A percentile compares a stretch with the other conserved stretches of the same genome.
phyloP scores from a whole-genome alignment of 2,888 invertebrate genomes.

The Ecliptopera silaceata region DNA sequence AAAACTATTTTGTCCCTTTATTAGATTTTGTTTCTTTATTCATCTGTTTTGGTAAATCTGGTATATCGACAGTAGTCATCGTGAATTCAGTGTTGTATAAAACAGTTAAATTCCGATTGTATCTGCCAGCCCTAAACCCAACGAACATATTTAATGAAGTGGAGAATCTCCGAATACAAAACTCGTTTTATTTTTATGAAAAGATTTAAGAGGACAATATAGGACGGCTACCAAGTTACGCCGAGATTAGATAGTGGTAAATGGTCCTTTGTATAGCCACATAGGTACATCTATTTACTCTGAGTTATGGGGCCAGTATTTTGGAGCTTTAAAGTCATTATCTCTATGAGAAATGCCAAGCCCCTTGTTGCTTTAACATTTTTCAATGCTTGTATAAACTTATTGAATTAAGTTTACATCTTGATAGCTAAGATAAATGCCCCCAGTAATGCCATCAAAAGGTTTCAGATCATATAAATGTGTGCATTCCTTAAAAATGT shows the following conservation, averaged over 20 bases:
- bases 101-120: not conserved
- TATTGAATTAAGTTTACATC: conserved; percentile 25
- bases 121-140: conserved; percentile 23
- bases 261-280: conserved; percentile 55
- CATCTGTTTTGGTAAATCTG: not conserved
- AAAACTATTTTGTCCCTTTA: no score
- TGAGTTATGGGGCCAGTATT: conserved; percentile 43
- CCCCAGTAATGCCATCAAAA: conserved; percentile 10
- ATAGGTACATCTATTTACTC: conserved; percentile 19
- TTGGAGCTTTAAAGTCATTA: conserved; percentile 31
- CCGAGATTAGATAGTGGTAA: conserved; percentile 63
- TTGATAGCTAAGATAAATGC: not conserved
- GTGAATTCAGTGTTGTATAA: not conserved
- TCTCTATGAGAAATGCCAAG: conserved; percentile 32
- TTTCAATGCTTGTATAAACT: conserved; percentile 27
- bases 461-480: conserved; percentile 28
- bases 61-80: not conserved
- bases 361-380: conserved; percentile 25
- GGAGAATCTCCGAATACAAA: conserved; percentile 44
- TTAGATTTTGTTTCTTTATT: no score
- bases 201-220: conserved; percentile 61
- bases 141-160: conserved; percentile 43
- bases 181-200: conserved; percentile 62
- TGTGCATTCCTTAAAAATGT: conserved; percentile 30
- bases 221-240: conserved; percentile 63